A percentile compares a stretch with the other conserved stretches of the same genome.
Conservation (phyloP, 2,888 invertebrate species). For the Cepaea hortensis region DNA sequence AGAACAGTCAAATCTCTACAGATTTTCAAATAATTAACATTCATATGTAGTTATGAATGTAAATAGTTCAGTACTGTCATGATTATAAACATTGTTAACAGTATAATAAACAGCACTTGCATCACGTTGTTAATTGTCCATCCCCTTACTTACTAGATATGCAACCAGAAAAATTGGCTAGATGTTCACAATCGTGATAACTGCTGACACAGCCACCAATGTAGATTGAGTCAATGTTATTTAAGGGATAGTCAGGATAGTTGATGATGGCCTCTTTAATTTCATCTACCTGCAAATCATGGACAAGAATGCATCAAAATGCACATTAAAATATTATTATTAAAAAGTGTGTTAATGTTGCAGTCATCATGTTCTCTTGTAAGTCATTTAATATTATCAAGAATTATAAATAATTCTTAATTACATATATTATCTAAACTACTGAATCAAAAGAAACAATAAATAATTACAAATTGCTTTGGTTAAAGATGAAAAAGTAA, state of each 20-base stretch:
- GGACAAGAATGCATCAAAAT: not conserved
- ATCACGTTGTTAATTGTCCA: not conserved
- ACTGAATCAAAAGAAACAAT: too few relatives aligned
- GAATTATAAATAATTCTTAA: not conserved
- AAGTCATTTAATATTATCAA: not conserved
- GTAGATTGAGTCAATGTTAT: constrained; percentile 64
- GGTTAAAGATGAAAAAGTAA: too few relatives aligned
- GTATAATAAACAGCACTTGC: not conserved
- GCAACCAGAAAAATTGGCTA: constrained; percentile 68
- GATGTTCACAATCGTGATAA: constrained; percentile 50
- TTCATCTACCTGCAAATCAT: constrained; percentile 60
- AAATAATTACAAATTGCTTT: too few relatives aligned
- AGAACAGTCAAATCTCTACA: not conserved
- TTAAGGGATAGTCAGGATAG: constrained; percentile 61
- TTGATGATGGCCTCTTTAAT: constrained; percentile 58
- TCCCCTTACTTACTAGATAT: constrained; percentile 61
- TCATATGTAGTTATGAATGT: not conserved
- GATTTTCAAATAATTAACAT: not conserved
- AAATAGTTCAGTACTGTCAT: not conserved
- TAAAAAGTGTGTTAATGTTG: not conserved
- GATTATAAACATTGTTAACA: not conserved
- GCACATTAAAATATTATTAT: not conserved
- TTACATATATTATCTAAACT: not conserved
- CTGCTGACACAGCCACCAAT: constrained; percentile 62
- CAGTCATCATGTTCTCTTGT: too few relatives aligned